phyloP scores from a whole-genome alignment of 2,797 vertebrate genomes.

The Poeciliopsis presidionis region DNA sequence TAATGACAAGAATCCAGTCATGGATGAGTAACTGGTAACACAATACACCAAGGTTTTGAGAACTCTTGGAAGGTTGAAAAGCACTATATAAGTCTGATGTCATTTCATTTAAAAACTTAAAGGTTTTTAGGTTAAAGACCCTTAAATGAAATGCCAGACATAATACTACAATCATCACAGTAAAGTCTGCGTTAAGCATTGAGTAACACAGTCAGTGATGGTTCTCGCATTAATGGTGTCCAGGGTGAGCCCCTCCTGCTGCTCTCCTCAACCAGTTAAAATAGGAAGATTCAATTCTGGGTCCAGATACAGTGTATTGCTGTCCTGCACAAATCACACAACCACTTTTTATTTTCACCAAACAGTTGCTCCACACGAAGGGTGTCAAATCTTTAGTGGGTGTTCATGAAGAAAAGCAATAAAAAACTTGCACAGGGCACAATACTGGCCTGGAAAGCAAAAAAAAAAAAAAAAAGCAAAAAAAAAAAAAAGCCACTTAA shows the following conservation, averaged over 20 bases:
- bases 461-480: neutral
- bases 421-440: neutral
- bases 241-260: neutral
- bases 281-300: neutral
- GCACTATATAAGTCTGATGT: too few relatives aligned
- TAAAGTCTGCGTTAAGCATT: neutral
- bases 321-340: neutral
- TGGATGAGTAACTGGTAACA: neutral
- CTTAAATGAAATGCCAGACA: neutral
- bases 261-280: neutral
- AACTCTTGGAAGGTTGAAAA: neutral
- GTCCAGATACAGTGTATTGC: neutral
- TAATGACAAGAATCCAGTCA: neutral
- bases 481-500: neutral
- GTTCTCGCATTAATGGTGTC: neutral
- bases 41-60: neutral
- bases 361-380: neutral
- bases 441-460: neutral
- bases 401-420: neutral
- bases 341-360: neutral
- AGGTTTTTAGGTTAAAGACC: neutral
- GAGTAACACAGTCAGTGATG: neutral
- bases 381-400: neutral
- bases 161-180: neutral
- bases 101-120: neutral